These are phyloP conservation scores for Spermophilus dauricus DNA, from an alignment of 2,113 vertebrate species.

Conservation along the genomic window DNA sequence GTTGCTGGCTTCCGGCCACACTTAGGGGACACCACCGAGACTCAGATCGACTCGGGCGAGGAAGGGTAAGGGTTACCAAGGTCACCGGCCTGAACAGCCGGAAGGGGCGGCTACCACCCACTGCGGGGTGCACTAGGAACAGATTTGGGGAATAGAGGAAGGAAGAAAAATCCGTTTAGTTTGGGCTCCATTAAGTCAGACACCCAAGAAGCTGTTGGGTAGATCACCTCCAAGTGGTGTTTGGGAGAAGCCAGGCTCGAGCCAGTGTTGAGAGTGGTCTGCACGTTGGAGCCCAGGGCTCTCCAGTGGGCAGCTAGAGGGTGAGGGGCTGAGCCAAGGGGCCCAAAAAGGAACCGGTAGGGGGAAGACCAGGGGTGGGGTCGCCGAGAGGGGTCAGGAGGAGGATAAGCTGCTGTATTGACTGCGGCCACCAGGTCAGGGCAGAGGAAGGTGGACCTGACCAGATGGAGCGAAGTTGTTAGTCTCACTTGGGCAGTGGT, in stretches of 20 bases:
- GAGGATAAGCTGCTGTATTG: fast-evolving
- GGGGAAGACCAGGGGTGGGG: fast-evolving
- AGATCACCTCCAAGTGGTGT: neutral
- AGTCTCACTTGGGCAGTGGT: neutral
- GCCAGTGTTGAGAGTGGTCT: fast-evolving
- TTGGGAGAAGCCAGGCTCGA: too few species aligned
- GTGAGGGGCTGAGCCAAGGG: neutral
- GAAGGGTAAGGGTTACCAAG: fast-evolving
- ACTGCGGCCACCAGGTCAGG: fast-evolving
- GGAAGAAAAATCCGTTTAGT: too few species aligned
- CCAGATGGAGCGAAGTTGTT: fast-evolving
- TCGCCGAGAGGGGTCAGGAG: neutral
- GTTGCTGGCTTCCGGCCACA: neutral
- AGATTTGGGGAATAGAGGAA: too few species aligned
- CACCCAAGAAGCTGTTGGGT: neutral
- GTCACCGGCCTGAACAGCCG: neutral
- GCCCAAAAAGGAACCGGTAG: neutral
- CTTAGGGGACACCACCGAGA: neutral
- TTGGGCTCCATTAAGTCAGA: neutral
- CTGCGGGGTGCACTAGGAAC: neutral
- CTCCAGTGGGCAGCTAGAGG: fast-evolving
- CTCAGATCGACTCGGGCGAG: fast-evolving
- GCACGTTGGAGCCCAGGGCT: neutral
- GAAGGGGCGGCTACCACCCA: fast-evolving
- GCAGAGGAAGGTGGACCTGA: fast-evolving